phyloP scores from a whole-genome alignment of 2,113 vertebrate species.

The Sceloporus undulatus region DNA sequence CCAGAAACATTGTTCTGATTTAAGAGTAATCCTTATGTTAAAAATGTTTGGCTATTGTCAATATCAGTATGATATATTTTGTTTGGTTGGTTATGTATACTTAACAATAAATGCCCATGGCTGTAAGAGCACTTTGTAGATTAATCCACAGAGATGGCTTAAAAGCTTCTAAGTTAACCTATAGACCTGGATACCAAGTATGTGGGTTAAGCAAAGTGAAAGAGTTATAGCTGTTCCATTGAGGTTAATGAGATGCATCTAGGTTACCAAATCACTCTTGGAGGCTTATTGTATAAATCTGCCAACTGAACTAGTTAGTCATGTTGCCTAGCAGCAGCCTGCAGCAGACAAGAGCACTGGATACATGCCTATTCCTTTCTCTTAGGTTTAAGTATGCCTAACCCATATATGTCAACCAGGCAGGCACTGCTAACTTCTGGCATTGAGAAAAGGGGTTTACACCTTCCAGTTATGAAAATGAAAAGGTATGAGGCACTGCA shows the following conservation, averaged over 20 bases:
- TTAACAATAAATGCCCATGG: not conserved
- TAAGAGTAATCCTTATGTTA: conserved; percentile 28
- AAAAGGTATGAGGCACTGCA: not conserved
- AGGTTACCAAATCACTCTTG: conserved; percentile 61
- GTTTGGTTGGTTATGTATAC: conserved; percentile 22
- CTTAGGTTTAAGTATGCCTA: not conserved
- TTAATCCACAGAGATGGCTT: conserved; percentile 44
- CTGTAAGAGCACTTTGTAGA: conserved; percentile 7
- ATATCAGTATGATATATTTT: conserved; percentile 5
- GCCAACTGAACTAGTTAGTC: conserved; percentile 40
- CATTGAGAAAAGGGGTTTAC: not conserved
- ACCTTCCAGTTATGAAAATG: not conserved
- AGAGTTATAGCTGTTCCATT: conserved; percentile 54
- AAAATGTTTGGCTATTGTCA: conserved; percentile 8
- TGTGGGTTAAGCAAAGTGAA: conserved; percentile 62
- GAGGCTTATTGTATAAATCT: conserved; percentile 47
- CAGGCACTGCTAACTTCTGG: not conserved
- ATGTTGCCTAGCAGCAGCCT: conserved; percentile 48
- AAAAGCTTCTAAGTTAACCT: conserved; percentile 41
- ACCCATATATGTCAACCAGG: not conserved
- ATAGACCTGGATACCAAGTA: conserved; percentile 45
- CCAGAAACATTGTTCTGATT: conserved; percentile 16
- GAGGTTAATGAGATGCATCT: conserved; percentile 75
- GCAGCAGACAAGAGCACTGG: not conserved
- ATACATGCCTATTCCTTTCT: not conserved